Evolutionary conservation across 2,797 vertebrate species (phyloP), one percentile per base, ranked within the genome.

Genomic region (Sarcoramphus papa): DNA sequence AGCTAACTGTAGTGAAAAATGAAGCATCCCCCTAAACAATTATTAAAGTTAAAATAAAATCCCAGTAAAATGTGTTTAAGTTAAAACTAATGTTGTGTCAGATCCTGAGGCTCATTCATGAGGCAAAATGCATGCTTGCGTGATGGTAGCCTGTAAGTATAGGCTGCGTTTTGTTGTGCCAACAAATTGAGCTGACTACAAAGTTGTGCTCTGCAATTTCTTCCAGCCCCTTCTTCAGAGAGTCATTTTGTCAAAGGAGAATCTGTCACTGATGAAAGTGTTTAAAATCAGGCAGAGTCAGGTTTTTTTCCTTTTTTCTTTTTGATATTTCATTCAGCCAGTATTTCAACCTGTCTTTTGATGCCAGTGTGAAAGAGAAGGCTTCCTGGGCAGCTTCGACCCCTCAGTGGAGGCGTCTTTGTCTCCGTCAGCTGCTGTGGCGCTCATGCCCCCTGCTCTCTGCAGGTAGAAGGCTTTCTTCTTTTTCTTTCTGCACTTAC

Each of bases 361-460:
- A 59, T 83, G 56, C 48, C 33, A 19, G 1, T 31, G 64, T 62
- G 43, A 14, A 16, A 57, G 51, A 21, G 5, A 25, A 62, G 37
- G 37, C 13, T 64, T 79, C 25, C 3, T 2, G 40, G 56, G 48
- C 10, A 27, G 24, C 67, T 90, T 70, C 25, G 6, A 41, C 54
- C 53, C 5, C 14, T 68, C 8, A 5, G 3, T 22, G 40, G 27
- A 24, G 24, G 28, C 37, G 28, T 48, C 73, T 91, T 47, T 60
- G 54, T 93, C 33, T 53, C 37, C 10, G 7, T 51, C 60, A 60
- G 16, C 62, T 88, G 47, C 62, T 28, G n/a, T 35, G 65, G 31
- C 22, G 2, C 45, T 60, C 1, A 0, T 1, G 25, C 30, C 25
- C 28, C 2, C 1, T 20, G 17, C 9, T 73, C 51, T 56, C 70